Base-by-base conservation (phyloP, 2,113 vertebrate species). In the Dolichallabes microphthalmus region DNA sequence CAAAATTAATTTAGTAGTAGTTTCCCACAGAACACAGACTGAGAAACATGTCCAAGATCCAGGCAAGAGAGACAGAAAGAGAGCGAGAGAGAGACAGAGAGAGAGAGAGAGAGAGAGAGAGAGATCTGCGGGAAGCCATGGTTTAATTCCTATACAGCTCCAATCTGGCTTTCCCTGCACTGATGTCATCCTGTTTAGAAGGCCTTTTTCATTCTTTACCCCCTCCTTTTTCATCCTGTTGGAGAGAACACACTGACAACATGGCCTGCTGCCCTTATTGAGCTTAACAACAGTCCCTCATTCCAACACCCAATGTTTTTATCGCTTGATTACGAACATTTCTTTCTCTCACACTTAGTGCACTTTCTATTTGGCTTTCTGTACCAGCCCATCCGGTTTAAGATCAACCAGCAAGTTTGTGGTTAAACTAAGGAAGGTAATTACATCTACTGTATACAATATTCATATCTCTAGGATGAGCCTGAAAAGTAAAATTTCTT, bases 91-190 rank as follows among this genome's bases (percentile, higher is more conserved):
- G 63, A 66, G 80, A 45, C 63, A 45, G 45, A 17, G 61, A 53
- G 63, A 53, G 82, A n/a, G 35, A 45, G 39, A 53, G 63, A n/a
- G 80, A 13, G 39, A 45, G 39, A 19, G n/a, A 53, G 68, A 27
- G 27, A 22, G 25, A 45, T 53, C 27, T 74, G 68, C 9, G 2
- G 2, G 73, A 76, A 64, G n/a, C 45, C 71, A 66, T 84, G 82
- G 73, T 63, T 83, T 84, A 63, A 58, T 75, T 76, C 22, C 35
- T 83, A 84, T 27, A 84, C 17, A 1, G 57, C 71, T 76, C 82
- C 82, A 84, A 76, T 55, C 60, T 83, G 82, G 71, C 82, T 63
- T 84, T 50, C 74, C 50, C 8, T 84, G 20, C 73, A 55, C 58
- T 76, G 71, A 84, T 14, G 14, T 84, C 83, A 84, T 52, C 17